Evolutionary conservation across 1,140 invertebrate species (phyloP).

Genomic region (Drosophila kikkawai): DNA sequence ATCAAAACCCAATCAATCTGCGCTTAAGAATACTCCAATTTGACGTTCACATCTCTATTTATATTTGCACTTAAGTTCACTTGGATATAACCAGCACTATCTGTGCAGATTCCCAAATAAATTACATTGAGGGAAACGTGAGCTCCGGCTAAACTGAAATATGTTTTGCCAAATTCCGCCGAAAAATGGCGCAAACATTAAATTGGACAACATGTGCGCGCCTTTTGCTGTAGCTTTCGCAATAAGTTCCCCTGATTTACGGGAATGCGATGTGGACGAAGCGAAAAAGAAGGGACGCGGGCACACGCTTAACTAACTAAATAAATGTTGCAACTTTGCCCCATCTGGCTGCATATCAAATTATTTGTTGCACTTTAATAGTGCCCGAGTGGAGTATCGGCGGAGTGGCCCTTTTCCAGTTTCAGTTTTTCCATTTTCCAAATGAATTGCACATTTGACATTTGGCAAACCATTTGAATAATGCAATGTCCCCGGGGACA

Average conservation of each 20-base stretch:
- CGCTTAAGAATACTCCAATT: not conserved
- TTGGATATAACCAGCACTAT: slow-evolving; percentile 10
- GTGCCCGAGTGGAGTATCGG: slow-evolving; percentile 14
- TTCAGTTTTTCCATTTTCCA: slow-evolving; percentile 16
- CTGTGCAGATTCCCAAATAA: slow-evolving; percentile 53
- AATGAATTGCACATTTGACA: slow-evolving; percentile 64
- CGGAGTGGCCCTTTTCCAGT: not conserved
- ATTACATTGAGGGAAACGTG: slow-evolving; percentile 63
- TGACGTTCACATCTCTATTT: slow-evolving; percentile 45
- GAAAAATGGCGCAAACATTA: slow-evolving; percentile 71
- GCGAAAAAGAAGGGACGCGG: slow-evolving; percentile 3
- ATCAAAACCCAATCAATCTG: slow-evolving; percentile 4
- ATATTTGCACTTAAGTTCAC: slow-evolving; percentile 31
- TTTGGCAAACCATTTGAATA: slow-evolving; percentile 66
- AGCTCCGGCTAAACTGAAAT: slow-evolving; percentile 70
- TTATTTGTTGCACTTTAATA: slow-evolving; percentile 75
- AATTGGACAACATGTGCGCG: slow-evolving; percentile 79
- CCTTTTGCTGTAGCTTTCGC: slow-evolving; percentile 70
- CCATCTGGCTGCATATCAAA: slow-evolving; percentile 37
- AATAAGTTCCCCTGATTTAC: slow-evolving; percentile 79
- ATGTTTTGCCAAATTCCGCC: slow-evolving; percentile 67
- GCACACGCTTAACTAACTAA: slow-evolving; percentile 70
- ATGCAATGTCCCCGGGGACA: slow-evolving; percentile 49
- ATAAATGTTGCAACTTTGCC: slow-evolving; percentile 71
- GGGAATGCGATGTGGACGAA: slow-evolving; percentile 37